Conservation (phyloP, 2,888 invertebrate species). For the Cosmorhoe ocellata region DNA sequence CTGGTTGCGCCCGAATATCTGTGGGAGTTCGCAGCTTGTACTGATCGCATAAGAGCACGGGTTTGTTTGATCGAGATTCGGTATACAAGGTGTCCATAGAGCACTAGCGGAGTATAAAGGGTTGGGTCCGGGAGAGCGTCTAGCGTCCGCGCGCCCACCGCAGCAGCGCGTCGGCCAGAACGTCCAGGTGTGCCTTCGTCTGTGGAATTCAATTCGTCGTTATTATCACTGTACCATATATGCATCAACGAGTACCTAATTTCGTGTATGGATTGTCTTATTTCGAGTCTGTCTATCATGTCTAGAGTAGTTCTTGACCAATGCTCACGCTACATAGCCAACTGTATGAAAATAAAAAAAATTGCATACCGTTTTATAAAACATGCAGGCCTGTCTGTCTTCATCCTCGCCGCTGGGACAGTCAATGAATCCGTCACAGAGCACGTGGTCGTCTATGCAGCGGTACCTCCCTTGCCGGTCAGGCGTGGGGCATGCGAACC, state of each 20-base stretch:
- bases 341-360: too few relatives aligned
- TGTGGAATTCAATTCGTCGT: conserved; percentile 58
- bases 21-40: conserved; percentile 68
- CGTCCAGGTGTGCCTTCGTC: conserved; percentile 98
- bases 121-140: conserved; percentile 50
- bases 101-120: conserved; percentile 58
- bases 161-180: conserved; percentile 95
- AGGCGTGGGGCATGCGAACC: conserved; percentile 96
- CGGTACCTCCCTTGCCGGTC: conserved; percentile 95
- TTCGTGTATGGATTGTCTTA: too few relatives aligned
- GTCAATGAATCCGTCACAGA: conserved; percentile 97
- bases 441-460: conserved; percentile 97
- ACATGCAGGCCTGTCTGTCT: conserved; percentile 96
- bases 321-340: too few relatives aligned
- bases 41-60: conserved; percentile 62
- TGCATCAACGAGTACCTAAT: too few relatives aligned
- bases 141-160: conserved; percentile 97
- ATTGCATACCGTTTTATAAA: conserved; percentile 93
- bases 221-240: too few relatives aligned
- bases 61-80: conserved; percentile 43
- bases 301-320: too few relatives aligned
- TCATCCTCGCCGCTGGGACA: conserved; percentile 97
- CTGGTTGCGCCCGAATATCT: conserved; percentile 74
- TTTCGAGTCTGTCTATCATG: too few relatives aligned
- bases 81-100: conserved; percentile 57